phyloP scores from a whole-genome alignment of 1,140 invertebrate species.

The Euwallacea fornicatus region DNA sequence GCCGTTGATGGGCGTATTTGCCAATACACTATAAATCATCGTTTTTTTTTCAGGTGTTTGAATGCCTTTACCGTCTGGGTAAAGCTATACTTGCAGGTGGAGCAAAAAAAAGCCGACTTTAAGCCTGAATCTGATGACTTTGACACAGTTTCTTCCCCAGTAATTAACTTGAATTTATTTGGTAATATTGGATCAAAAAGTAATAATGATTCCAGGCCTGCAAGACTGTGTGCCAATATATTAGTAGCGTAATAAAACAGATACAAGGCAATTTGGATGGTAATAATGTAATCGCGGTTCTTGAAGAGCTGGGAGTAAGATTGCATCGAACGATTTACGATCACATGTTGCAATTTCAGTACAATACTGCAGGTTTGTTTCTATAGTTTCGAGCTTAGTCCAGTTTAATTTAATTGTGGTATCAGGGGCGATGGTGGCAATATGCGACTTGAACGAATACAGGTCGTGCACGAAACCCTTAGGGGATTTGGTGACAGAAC shows the following conservation, averaged over 20 bases:
- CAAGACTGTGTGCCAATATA: conserved; percentile 81
- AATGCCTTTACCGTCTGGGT: conserved; percentile 90
- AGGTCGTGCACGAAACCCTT: conserved; percentile 63
- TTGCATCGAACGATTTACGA: conserved; percentile 95
- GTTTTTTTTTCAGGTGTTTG: conserved; percentile 63
- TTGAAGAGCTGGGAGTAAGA: conserved; percentile 86
- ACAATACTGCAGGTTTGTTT: conserved; percentile 81
- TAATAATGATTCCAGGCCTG: conserved; percentile 72
- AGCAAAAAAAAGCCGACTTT: conserved; percentile 96
- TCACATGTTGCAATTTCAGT: conserved; percentile 93
- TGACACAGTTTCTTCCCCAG: conserved; percentile 73
- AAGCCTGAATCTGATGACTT: conserved; percentile 85
- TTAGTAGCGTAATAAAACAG: conserved; percentile 74
- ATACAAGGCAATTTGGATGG: conserved; percentile 89
- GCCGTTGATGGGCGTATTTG: too few species aligned
- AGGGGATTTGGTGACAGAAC: conserved; percentile 74
- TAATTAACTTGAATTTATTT: conserved; percentile 48
- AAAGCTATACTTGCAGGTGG: conserved; percentile 83
- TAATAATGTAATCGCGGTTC: conserved; percentile 84
- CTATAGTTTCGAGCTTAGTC: not conserved
- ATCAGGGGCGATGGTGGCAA: conserved; percentile 91
- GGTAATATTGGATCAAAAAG: not conserved
- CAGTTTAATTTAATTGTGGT: conserved; percentile 21
- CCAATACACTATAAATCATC: too few species aligned
- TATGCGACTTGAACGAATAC: conserved; percentile 97